Evolutionary conservation across 23 tunicate species (phyloP).

Genomic region (Oikopleura dioica): DNA sequence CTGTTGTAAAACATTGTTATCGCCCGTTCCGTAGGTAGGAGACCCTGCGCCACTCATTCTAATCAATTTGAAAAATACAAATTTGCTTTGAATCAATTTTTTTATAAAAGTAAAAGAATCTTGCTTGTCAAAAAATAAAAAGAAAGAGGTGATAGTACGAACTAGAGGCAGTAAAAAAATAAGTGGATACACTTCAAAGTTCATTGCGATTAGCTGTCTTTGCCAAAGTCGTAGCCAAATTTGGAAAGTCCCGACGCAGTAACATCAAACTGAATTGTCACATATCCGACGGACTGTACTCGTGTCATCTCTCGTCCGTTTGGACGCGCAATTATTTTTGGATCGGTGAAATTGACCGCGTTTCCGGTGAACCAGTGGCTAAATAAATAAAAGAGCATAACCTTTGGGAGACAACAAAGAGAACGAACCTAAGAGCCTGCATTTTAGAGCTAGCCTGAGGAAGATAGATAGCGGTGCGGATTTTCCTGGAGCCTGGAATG

Average conservation of each 20-base stretch:
- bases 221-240: background rate
- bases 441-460: background rate
- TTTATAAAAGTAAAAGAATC: background rate
- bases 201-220: background rate
- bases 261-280: background rate
- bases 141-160: background rate
- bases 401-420: too few species aligned
- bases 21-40: too few species aligned
- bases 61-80: too few species aligned
- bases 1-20: too few species aligned
- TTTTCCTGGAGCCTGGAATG: background rate
- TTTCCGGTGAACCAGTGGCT: background rate
- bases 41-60: too few species aligned
- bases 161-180: background rate
- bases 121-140: background rate
- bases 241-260: background rate
- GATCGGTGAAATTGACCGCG: background rate
- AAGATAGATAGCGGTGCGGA: background rate
- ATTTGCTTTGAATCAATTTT: too few species aligned
- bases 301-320: background rate
- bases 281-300: background rate
- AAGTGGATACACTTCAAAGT: background rate
- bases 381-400: too few species aligned
- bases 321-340: background rate
- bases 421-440: background rate